Base-by-base conservation (phyloP, 1,140 invertebrate genomes). In the Penaeus chinensis region DNA sequence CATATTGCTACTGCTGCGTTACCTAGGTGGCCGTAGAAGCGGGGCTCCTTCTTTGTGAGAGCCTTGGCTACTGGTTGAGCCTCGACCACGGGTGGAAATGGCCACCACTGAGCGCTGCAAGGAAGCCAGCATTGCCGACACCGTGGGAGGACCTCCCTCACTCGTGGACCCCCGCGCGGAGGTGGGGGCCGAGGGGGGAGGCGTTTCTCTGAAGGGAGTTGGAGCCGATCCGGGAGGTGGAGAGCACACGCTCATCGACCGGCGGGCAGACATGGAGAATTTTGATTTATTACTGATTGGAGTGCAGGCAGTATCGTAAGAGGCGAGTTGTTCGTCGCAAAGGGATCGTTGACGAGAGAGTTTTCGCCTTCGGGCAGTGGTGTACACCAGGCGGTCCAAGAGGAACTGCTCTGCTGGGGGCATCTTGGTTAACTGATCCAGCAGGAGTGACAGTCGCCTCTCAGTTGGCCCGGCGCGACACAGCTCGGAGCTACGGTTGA, bases 331-430 rank as follows among this genome's bases (percentile, higher is more conserved):
- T 42, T 90, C 89, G 63, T 90, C 89, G 77, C 89, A 89, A 19
- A 90, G 76, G 27, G 80, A 84, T 62, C 85, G 63, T 24, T 90
- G 89, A 18, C 85, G 82, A 47, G 82, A 85, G 20, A 90, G 82
- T 24, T 81, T 61, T 16, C 88, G 74, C 22, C 81, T 83, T 7
- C 89, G 87, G 20, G 85, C 87, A 16, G 76, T 87, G 18, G 85
- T 90, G 60, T 90, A 88, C n/a, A 89, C 84, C 22, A 90, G 60
- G 24, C 89, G 80, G 47, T 90, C 89, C 54, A 90, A 78, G 13
- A 90, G 89, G 69, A 90, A 90, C 77, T 89, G 87, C 81, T 90
- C 89, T 20, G 89, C 85, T 20, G 88, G 85, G n/a, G 89, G 69
- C 87, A 90, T 80, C 47, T 78, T 87, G 5, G 89, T 63, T 20